Percentiles rank a stretch among this genome's conserved stretches.
Conservation (phyloP, 2,888 invertebrate genomes). For the Parnassius mnemosyne region DNA sequence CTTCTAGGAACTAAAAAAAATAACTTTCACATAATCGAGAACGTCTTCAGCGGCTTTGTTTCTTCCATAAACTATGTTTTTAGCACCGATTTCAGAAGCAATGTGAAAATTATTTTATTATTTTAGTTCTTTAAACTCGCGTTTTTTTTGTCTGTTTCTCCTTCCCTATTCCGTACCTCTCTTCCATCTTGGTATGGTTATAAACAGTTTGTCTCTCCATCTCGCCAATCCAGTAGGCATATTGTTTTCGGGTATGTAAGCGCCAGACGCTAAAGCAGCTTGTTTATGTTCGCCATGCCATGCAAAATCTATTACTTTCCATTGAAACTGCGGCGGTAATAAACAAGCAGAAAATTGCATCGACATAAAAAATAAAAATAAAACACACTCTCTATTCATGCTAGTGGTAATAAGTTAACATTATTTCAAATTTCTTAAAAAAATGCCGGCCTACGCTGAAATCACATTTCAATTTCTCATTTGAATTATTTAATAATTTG, state of each 20-base stretch:
- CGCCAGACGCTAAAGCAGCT: conserved; percentile 73
- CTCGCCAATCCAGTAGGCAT: conserved; percentile 85
- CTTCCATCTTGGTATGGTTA: conserved; percentile 85
- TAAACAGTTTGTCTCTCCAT: conserved; percentile 84
- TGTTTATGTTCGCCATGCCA: conserved; percentile 80
- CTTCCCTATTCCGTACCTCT: conserved; percentile 53
- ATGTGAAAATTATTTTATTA: no score
- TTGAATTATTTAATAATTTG: no score
- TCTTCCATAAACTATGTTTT: no score
- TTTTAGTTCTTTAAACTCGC: not conserved
- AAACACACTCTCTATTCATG: conserved; percentile 3
- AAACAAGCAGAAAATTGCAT: conserved; percentile 31
- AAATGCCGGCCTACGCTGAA: no score
- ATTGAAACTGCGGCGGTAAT: conserved; percentile 69
- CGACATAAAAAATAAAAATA: conserved; percentile 4
- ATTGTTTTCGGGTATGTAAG: conserved; percentile 83
- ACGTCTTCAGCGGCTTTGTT: no score
- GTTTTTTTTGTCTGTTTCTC: not conserved
- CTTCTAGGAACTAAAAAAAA: no score
- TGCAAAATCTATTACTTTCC: conserved; percentile 83
- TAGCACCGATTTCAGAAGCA: no score
- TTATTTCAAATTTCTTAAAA: no score
- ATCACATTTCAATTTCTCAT: no score
- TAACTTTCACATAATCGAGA: no score
- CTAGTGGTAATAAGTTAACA: not conserved